Evolutionary conservation across 2,113 vertebrate species (phyloP).

Genomic region (Microcebus jonahi): DNA sequence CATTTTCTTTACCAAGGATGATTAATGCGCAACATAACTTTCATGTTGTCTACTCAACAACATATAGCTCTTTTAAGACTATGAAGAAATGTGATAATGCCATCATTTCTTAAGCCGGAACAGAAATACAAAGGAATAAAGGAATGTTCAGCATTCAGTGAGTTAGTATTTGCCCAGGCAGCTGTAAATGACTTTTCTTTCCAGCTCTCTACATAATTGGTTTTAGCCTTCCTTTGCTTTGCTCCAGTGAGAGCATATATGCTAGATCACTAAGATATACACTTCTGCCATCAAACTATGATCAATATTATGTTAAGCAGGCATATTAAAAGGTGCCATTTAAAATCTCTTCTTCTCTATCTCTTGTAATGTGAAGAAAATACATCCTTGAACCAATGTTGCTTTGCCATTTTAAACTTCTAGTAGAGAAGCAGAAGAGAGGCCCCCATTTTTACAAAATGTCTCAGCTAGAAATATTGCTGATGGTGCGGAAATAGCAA

Average conservation of each 20-base stretch:
- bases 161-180: background rate
- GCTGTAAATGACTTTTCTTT: background rate
- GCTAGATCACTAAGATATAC: background rate
- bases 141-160: background rate
- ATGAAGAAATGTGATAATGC: background rate
- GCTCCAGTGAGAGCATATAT: background rate
- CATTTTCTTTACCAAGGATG: background rate
- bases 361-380: slow-evolving; percentile 59
- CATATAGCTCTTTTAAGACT: background rate
- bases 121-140: background rate
- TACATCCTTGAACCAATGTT: slow-evolving; percentile 53
- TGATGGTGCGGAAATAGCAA: slow-evolving; percentile 72
- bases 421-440: slow-evolving; percentile 60
- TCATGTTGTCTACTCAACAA: background rate
- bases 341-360: slow-evolving; percentile 58
- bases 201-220: background rate
- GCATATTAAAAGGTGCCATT: slow-evolving; percentile 46
- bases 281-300: slow-evolving; percentile 46
- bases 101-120: background rate
- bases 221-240: background rate
- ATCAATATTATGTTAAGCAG: slow-evolving; percentile 1
- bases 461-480: slow-evolving; percentile 74
- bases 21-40: background rate
- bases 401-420: slow-evolving; percentile 69
- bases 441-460: slow-evolving; percentile 74